phyloP scores from a whole-genome alignment of 2,113 vertebrate genomes.

The Dicentrarchus labrax region DNA sequence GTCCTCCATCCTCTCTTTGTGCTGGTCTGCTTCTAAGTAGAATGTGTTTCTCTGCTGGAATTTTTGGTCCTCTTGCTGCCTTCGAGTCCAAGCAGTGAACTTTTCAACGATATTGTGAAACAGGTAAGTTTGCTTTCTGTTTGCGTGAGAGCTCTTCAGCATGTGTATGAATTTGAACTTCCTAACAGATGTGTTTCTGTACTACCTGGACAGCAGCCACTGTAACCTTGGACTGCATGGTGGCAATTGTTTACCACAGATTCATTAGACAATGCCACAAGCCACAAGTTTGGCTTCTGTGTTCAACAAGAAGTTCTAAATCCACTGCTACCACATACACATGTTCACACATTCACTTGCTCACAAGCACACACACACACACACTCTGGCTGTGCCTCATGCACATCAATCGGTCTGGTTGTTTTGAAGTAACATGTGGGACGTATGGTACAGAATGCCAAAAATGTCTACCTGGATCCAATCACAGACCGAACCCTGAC shows the following conservation, averaged over 20 bases:
- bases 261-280: constrained; percentile 38
- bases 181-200: constrained; percentile 23
- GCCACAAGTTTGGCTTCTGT: constrained; percentile 41
- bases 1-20: constrained; percentile 29
- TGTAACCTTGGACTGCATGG: constrained; percentile 44
- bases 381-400: constrained; percentile 35
- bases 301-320: constrained; percentile 19
- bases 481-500: constrained; percentile 44
- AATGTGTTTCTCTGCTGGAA: constrained; percentile 60
- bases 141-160: background rate
- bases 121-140: constrained; percentile 67
- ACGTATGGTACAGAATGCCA: constrained; percentile 63
- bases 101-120: constrained; percentile 61
- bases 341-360: background rate
- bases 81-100: constrained; percentile 67
- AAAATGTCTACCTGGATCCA: constrained; percentile 61
- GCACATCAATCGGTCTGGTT: constrained; percentile 53
- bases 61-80: constrained; percentile 50
- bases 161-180: constrained; percentile 8
- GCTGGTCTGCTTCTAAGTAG: constrained; percentile 31
- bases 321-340: constrained; percentile 16
- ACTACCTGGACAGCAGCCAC: constrained; percentile 18
- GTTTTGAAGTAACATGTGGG: constrained; percentile 49
- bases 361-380: background rate
- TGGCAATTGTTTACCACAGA: constrained; percentile 39